Conservation (phyloP, 2,888 invertebrate species). For the Andrena camellia region DNA sequence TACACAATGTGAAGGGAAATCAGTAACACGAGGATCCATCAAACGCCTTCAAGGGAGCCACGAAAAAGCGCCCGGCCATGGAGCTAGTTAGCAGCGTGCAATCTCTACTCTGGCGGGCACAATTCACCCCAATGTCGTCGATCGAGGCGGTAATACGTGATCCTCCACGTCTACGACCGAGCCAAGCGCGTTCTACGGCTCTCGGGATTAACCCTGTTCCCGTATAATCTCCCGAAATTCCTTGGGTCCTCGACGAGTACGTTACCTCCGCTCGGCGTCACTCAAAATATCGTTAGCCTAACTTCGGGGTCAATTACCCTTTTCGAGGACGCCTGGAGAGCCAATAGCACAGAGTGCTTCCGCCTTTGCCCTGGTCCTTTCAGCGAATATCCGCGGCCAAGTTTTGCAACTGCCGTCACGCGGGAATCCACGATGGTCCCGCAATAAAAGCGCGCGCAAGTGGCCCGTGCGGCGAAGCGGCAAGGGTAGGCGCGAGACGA, state of each 20-base stretch:
- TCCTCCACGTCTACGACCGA: not conserved
- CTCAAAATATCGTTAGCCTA: conserved; percentile 55
- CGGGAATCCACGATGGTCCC: not conserved
- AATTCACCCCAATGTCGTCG: not conserved
- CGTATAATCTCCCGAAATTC: conserved; percentile 46
- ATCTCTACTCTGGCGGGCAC: not conserved
- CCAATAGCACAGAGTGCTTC: not conserved
- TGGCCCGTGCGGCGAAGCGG: not conserved
- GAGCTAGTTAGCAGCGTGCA: not conserved
- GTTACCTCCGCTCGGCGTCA: conserved; percentile 31
- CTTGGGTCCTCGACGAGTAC: conserved; percentile 24
- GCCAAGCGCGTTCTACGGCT: not conserved
- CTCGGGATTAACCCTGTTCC: conserved; percentile 39
- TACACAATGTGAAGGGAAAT: no score
- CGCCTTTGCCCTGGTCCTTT: conserved; percentile 1
- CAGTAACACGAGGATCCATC: no score
- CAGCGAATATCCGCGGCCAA: not conserved
- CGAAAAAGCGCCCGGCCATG: not conserved
- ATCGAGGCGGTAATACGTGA: not conserved
- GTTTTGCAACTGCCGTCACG: conserved; percentile 19
- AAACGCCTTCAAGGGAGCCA: not conserved
- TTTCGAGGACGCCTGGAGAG: conserved; percentile 15
- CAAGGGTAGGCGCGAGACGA: not conserved
- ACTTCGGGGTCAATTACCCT: conserved; percentile 56
- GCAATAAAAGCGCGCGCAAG: conserved; percentile 6